Conservation (phyloP, 2,888 invertebrate species). For the Sycophila texana region DNA sequence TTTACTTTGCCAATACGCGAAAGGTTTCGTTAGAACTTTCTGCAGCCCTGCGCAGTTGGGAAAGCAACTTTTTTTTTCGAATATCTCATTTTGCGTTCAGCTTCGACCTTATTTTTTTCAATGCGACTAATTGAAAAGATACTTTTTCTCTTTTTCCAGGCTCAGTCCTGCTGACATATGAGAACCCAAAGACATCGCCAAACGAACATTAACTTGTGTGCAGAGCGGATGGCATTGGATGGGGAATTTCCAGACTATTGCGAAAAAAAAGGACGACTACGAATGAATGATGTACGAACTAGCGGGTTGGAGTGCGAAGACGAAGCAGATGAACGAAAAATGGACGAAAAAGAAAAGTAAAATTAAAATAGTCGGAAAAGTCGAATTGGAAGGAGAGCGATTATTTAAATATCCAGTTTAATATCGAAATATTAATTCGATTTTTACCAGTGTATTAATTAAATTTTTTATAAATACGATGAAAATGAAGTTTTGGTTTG, state of each 20-base stretch:
- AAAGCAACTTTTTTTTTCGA: not conserved
- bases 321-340: slow-evolving; percentile 2
- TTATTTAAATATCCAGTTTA: slow-evolving; percentile 24
- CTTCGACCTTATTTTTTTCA: not conserved
- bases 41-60: not conserved
- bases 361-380: not conserved
- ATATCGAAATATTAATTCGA: slow-evolving; percentile 43
- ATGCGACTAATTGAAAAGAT: slow-evolving; percentile 29
- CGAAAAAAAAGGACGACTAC: not conserved
- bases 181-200: slow-evolving; percentile 42
- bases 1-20: not conserved
- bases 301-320: not conserved
- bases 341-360: not conserved
- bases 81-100: slow-evolving; percentile 16
- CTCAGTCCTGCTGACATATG: slow-evolving; percentile 15
- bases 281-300: slow-evolving; percentile 6
- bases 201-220: slow-evolving; percentile 28
- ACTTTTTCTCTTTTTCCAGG: slow-evolving; percentile 29
- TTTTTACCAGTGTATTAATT: slow-evolving; percentile 37
- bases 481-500: slow-evolving; percentile 28
- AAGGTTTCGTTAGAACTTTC: slow-evolving; percentile 1
- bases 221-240: not conserved
- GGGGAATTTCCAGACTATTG: slow-evolving; percentile 1
- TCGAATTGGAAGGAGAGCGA: not conserved
- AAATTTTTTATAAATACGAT: slow-evolving; percentile 42